phyloP scores from a whole-genome alignment of 2,888 invertebrate species.

The Oxystoma pomonae region DNA sequence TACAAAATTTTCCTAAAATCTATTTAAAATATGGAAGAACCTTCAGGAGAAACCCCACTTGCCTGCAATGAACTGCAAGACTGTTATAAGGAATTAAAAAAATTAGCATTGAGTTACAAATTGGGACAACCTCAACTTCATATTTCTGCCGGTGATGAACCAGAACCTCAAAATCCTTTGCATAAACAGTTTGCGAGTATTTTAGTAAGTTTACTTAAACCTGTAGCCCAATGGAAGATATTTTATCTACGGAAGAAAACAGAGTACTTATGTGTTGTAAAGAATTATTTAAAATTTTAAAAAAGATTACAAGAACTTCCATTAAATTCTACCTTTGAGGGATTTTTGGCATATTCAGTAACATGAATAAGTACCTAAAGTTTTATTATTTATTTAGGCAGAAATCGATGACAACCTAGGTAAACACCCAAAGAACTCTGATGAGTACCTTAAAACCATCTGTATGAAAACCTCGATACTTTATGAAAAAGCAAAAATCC shows the following conservation, averaged over 20 bases:
- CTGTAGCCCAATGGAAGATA: no score
- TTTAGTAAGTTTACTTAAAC: no score
- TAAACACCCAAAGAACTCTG: not conserved
- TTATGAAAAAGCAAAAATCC: slow-evolving; percentile 44
- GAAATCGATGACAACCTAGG: not conserved
- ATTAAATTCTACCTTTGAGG: not conserved
- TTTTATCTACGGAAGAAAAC: no score
- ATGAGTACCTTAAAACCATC: slow-evolving; percentile 11
- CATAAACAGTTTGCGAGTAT: slow-evolving; percentile 27
- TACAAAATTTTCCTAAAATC: no score
- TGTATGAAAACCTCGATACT: slow-evolving; percentile 42
- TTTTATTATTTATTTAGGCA: not conserved
- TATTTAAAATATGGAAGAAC: not conserved
- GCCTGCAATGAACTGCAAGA: slow-evolving; percentile 16
- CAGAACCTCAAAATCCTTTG: slow-evolving; percentile 19
- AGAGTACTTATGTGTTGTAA: no score
- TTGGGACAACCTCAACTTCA: slow-evolving; percentile 11
- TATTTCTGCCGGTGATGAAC: slow-evolving; percentile 18
- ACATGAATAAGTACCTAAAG: not conserved
- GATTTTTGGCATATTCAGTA: not conserved
- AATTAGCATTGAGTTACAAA: slow-evolving; percentile 20
- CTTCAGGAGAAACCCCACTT: not conserved
- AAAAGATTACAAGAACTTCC: no score
- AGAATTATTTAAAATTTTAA: not conserved
- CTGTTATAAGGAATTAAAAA: slow-evolving; percentile 21